phyloP scores from a whole-genome alignment of 2,797 vertebrate species.

The Pseudomugil tenellus region DNA sequence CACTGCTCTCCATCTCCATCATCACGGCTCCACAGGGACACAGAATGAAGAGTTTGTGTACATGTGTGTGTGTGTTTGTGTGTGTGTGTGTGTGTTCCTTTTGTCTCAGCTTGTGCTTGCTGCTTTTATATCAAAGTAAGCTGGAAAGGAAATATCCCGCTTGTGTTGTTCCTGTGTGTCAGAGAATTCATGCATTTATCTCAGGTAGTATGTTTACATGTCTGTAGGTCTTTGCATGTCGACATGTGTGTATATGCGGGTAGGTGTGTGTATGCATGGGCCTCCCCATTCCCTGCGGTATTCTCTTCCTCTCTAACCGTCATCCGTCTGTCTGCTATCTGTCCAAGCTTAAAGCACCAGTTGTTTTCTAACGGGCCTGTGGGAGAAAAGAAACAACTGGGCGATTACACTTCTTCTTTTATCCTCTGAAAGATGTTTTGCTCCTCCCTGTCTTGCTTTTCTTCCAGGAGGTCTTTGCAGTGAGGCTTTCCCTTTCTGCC shows the following conservation, averaged over 20 bases:
- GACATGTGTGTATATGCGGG: slow-evolving; percentile 4
- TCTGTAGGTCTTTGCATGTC: slow-evolving; percentile 31
- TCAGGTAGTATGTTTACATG: slow-evolving; percentile 9
- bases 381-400: slow-evolving; percentile 75
- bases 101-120: slow-evolving; percentile 6
- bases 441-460: slow-evolving; percentile 62
- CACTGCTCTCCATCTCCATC: slow-evolving; percentile 69
- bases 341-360: slow-evolving; percentile 78
- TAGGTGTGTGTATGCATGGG: slow-evolving; percentile 9
- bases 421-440: slow-evolving; percentile 70
- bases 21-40: slow-evolving; percentile 63
- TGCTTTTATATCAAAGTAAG: slow-evolving; percentile 34
- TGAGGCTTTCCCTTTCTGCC: slow-evolving; percentile 60
- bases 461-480: slow-evolving; percentile 71
- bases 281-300: slow-evolving; percentile 54
- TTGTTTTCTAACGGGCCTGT: slow-evolving; percentile 73
- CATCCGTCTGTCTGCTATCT: slow-evolving; percentile 77
- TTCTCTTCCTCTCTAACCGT: slow-evolving; percentile 63
- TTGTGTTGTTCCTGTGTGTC: slow-evolving; percentile 1
- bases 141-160: slow-evolving; percentile 23
- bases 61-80: slow-evolving; percentile 7
- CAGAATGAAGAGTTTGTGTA: slow-evolving; percentile 32
- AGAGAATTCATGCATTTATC: slow-evolving; percentile 14
- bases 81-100: slow-evolving; percentile 17
- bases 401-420: slow-evolving; percentile 72